Evolutionary conservation across 1,140 invertebrate species (phyloP).

Genomic region (Venturia canescens): DNA sequence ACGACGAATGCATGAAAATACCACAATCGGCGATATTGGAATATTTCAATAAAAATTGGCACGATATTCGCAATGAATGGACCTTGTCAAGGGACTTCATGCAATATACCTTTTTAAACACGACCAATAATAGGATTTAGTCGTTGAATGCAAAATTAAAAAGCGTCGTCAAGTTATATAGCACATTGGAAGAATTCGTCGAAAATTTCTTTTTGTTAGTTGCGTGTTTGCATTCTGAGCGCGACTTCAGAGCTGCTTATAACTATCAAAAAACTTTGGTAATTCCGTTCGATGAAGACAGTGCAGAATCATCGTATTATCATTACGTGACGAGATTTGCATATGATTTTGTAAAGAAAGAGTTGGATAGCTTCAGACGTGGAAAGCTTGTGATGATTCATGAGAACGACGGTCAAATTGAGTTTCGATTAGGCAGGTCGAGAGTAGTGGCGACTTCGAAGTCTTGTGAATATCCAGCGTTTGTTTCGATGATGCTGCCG

Average conservation of each 20-base stretch:
- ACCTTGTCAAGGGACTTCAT: conserved; percentile 32
- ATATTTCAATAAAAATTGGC: no score
- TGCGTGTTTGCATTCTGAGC: conserved; percentile 31
- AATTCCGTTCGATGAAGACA: not conserved
- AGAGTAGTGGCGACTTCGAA: not conserved
- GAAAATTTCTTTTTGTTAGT: conserved; percentile 36
- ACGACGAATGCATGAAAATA: conserved; percentile 30
- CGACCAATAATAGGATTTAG: conserved; percentile 43
- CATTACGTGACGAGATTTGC: conserved; percentile 27
- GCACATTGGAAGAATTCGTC: conserved; percentile 36
- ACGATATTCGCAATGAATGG: no score
- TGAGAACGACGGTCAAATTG: not conserved
- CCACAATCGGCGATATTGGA: conserved; percentile 19
- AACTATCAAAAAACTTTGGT: no score
- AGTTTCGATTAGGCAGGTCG: not conserved
- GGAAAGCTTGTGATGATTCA: not conserved
- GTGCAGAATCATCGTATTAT: conserved; percentile 13
- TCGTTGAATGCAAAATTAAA: conserved; percentile 39
- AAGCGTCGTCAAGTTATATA: conserved; percentile 35
- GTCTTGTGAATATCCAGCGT: conserved; percentile 34
- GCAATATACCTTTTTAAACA: conserved; percentile 45
- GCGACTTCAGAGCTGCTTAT: conserved; percentile 39
- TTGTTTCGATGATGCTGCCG: conserved; percentile 39
- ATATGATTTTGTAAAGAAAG: conserved; percentile 30
- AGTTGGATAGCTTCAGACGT: conserved; percentile 2